Evolutionary conservation across 2,113 vertebrate genomes (phyloP).

Genomic region (Takifugu flavidus): DNA sequence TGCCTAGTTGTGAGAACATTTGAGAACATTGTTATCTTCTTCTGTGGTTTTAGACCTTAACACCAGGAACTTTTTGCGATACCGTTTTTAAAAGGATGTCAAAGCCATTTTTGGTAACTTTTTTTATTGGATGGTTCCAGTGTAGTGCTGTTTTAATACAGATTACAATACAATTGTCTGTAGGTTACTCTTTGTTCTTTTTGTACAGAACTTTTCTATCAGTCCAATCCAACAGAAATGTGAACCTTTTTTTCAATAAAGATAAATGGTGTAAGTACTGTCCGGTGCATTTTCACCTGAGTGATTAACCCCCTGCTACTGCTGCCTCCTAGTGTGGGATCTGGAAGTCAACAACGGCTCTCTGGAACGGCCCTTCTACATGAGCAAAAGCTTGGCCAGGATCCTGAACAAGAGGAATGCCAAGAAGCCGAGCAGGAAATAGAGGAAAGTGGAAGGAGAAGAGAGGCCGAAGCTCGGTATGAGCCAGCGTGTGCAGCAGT

Average conservation of each 20-base stretch:
- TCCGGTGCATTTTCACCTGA: conserved; percentile 17
- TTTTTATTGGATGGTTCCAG: conserved; percentile 71
- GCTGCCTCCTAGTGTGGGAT: conserved; percentile 77
- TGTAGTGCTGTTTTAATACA: conserved; percentile 72
- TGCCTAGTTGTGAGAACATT: conserved; percentile 69
- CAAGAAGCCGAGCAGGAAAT: neutral
- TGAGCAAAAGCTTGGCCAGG: conserved; percentile 57
- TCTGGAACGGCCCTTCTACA: conserved; percentile 62
- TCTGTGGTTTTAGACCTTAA: conserved; percentile 66
- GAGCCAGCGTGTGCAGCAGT: neutral
- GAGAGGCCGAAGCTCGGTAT: conserved; percentile 16
- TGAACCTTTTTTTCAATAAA: conserved; percentile 75
- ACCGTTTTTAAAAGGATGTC: conserved; percentile 78
- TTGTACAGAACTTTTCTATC: conserved; percentile 71
- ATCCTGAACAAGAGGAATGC: conserved; percentile 63
- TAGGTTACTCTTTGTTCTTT: conserved; percentile 70
- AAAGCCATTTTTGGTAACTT: conserved; percentile 79
- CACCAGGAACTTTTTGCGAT: conserved; percentile 70
- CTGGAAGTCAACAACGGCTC: conserved; percentile 76
- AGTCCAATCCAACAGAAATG: conserved; percentile 61
- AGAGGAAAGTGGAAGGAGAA: conserved; percentile 1
- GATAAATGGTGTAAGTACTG: conserved; percentile 57
- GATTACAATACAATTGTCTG: conserved; percentile 65
- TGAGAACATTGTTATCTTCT: conserved; percentile 42
- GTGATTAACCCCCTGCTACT: conserved; percentile 41